Percentiles rank a stretch among this genome's conserved stretches.
phyloP scores from a whole-genome alignment of 2,113 vertebrate species.

The Corythaeola cristata region DNA sequence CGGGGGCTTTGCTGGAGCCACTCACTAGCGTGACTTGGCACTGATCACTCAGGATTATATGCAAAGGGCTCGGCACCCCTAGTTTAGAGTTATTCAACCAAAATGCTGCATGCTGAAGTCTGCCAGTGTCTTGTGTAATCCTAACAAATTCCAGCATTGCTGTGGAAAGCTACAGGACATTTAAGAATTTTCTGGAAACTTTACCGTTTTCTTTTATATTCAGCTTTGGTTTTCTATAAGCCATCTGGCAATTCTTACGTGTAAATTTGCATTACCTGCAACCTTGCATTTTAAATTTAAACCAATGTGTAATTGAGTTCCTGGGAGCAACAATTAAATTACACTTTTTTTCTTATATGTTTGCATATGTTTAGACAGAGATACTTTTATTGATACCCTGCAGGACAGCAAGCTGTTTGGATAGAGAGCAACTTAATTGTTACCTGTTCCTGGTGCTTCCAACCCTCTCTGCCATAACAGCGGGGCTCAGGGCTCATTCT shows the following conservation, averaged over 20 bases:
- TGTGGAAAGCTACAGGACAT: not conserved
- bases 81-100: not conserved
- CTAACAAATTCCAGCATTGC: not conserved
- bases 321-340: not conserved
- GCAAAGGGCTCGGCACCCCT: not conserved
- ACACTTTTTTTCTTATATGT: not conserved
- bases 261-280: not conserved
- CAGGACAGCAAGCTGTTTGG: not conserved
- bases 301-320: not conserved
- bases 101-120: not conserved
- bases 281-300: not conserved
- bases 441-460: not conserved
- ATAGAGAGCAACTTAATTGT: not conserved
- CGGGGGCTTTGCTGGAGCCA: not conserved
- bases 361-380: not conserved
- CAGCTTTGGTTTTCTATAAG: not conserved
- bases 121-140: not conserved
- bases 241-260: not conserved
- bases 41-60: not conserved
- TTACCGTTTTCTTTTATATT: not conserved
- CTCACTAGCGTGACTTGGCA: not conserved
- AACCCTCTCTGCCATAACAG: not conserved
- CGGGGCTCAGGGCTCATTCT: not conserved
- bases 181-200: not conserved
- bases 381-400: not conserved